Evolutionary conservation across 1,140 invertebrate species (phyloP).

Genomic region (Solenopsis invicta): DNA sequence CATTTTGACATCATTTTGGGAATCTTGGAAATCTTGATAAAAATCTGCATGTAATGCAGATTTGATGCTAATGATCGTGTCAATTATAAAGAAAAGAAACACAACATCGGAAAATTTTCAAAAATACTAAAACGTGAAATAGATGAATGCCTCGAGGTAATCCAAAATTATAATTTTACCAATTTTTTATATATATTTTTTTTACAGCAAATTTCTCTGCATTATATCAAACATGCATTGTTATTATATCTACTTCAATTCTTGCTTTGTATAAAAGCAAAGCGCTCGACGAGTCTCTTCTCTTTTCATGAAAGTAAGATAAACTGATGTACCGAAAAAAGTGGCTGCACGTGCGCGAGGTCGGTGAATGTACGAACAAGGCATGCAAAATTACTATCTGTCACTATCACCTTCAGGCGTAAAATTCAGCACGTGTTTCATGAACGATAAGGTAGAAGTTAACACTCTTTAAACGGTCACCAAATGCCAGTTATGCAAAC

Average conservation of each 20-base stretch:
- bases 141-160: not conserved
- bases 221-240: not conserved
- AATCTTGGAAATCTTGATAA: not conserved
- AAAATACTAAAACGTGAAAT: not conserved
- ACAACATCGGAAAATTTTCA: too few species aligned
- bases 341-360: not conserved
- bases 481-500: slow-evolving; percentile 54
- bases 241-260: not conserved
- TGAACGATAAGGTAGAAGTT: not conserved
- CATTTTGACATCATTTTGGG: too few species aligned
- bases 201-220: not conserved
- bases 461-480: slow-evolving; percentile 40
- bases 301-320: not conserved
- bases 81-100: not conserved
- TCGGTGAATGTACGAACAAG: not conserved
- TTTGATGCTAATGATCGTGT: not conserved
- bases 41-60: not conserved
- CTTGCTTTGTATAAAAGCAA: not conserved
- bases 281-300: not conserved
- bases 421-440: slow-evolving; percentile 27
- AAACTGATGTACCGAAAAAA: not conserved
- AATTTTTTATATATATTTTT: not conserved
- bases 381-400: not conserved
- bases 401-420: not conserved
- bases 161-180: not conserved